Percentiles rank a stretch among this genome's conserved stretches.
These are phyloP conservation scores for Thrips palmi DNA, from an alignment of 1,140 invertebrate species.

Conservation along the genomic window DNA sequence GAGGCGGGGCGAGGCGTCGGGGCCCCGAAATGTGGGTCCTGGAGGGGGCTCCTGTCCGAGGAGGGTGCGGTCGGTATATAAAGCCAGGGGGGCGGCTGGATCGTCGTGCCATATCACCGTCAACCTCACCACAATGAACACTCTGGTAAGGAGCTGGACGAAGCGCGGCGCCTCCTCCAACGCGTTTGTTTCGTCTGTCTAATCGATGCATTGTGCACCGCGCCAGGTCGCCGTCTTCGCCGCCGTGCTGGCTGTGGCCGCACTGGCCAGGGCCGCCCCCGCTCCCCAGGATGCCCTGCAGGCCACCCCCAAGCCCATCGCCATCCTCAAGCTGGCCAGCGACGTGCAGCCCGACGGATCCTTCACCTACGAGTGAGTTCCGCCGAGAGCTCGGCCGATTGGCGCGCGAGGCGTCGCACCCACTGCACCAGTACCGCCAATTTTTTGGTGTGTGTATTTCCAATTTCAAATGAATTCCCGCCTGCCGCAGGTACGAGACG, in stretches of 20 bases:
- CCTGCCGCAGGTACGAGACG: slow-evolving; percentile 30
- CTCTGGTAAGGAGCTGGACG: too few relatives aligned
- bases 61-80: slow-evolving; percentile 11
- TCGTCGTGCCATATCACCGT: neutral
- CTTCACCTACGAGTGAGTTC: slow-evolving; percentile 30
- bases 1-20: too few relatives aligned
- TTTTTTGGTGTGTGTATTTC: neutral
- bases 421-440: neutral
- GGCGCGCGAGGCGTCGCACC: too few relatives aligned
- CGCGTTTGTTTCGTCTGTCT: too few relatives aligned
- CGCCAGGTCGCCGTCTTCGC: neutral
- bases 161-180: too few relatives aligned
- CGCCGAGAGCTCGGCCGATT: too few relatives aligned
- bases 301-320: slow-evolving; percentile 17
- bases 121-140: too few relatives aligned
- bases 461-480: slow-evolving; percentile 17
- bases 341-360: slow-evolving; percentile 33
- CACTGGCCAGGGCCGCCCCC: slow-evolving; percentile 2
- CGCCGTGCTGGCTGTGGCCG: neutral
- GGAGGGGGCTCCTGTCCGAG: too few relatives aligned
- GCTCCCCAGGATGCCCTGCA: slow-evolving; percentile 8
- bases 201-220: too few relatives aligned
- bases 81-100: slow-evolving; percentile 14
- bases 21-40: too few relatives aligned
- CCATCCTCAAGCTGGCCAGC: slow-evolving; percentile 30